Base-by-base conservation (phyloP, 2,797 vertebrate species). In the Anguilla marmorata region DNA sequence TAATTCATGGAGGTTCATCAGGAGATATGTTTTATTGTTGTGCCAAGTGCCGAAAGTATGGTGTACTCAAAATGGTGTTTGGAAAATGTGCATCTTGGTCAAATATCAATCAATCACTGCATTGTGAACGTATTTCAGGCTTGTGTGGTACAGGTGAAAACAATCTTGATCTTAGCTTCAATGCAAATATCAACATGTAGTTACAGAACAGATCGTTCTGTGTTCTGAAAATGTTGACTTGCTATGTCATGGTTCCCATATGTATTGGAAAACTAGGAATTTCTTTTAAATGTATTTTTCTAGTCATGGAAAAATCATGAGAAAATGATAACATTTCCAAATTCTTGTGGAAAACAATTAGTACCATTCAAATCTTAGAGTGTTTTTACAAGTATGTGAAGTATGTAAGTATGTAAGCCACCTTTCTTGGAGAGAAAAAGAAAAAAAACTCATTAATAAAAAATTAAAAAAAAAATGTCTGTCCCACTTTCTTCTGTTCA, bases 41-140 rank as follows among this genome's bases (percentile, higher is more conserved):
- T 83, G 90, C 91, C 92, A 92, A 91, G 92, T 90, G 90, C 86
- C 88, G 82, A 86, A 90, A 91, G 89, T 91, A 93, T 92, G 87
- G 91, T 94, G 93, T 93, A 92, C 91, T 87, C 88, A 93, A 92
- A 94, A 93, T 92, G 90, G 91, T 92, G 90, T 45, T 91, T 90
- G 80, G 89, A 92, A 89, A 45, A 93, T 93, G 93, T 92, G 90
- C 90, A 92, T 90, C 88, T 93, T 92, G 93, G 91, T 92, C 87
- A 87, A 92, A 89, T 91, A 92, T 92, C 91, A 92, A 94, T 94
- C 92, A 93, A 85, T 45, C 91, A 89, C 85, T 90, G 90, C 66
- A 86, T 88, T 79, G 92, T 92, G 92, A 93, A 80, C 91, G 91
- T 91, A 90, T 91, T 41, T n/a, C 56, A 84, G 80, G 90, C 60